phyloP scores from a whole-genome alignment of 2,888 invertebrate genomes.

The Morpho deidamia region DNA sequence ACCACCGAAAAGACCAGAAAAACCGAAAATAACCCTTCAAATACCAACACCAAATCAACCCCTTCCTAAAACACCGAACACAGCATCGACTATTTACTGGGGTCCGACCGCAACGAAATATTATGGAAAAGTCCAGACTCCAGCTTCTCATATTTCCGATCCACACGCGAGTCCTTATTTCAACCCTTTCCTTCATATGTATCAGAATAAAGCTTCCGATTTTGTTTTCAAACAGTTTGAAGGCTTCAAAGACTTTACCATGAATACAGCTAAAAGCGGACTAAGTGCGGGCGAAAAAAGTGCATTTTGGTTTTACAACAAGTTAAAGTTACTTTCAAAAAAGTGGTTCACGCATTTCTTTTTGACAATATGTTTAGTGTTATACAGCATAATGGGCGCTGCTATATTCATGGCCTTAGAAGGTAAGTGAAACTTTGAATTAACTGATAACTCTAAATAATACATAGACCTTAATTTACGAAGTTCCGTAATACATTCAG shows the following conservation, averaged over 20 bases:
- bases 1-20: conserved; percentile 46
- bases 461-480: too few relatives aligned
- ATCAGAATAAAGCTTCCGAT: conserved; percentile 84
- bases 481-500: too few relatives aligned
- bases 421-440: conserved; percentile 71
- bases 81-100: conserved; percentile 40
- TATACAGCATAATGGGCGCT: conserved; percentile 91
- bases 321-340: conserved; percentile 85
- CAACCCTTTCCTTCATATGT: conserved; percentile 68
- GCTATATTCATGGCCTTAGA: conserved; percentile 88
- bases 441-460: neutral
- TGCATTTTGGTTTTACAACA: conserved; percentile 88
- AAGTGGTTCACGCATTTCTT: conserved; percentile 95
- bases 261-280: conserved; percentile 85
- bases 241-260: conserved; percentile 87
- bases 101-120: conserved; percentile 34
- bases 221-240: conserved; percentile 89
- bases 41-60: conserved; percentile 48
- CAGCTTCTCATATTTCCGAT: conserved; percentile 55
- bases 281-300: conserved; percentile 90
- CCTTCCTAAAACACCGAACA: conserved; percentile 38
- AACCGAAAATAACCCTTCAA: conserved; percentile 72
- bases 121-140: conserved; percentile 43
- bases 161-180: conserved; percentile 54
- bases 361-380: conserved; percentile 85